phyloP scores from a whole-genome alignment of 1,140 invertebrate genomes.

The Dysdera silvatica region DNA sequence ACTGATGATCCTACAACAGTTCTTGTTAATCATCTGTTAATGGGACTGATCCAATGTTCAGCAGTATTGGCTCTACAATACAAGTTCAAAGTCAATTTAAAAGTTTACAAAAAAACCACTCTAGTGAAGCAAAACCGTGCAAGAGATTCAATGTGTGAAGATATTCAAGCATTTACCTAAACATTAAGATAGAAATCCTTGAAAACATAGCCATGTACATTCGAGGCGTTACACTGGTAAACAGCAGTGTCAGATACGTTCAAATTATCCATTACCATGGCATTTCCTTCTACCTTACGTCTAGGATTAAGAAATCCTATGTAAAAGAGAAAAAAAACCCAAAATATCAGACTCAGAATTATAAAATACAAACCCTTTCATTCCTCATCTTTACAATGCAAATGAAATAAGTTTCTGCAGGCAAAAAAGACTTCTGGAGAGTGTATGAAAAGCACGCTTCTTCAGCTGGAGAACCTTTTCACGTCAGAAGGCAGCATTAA shows the following conservation, averaged over 20 bases:
- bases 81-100: not conserved
- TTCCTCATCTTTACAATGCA: too few relatives aligned
- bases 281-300: constrained; percentile 52
- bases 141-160: not conserved
- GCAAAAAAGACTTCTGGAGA: too few relatives aligned
- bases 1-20: constrained; percentile 70
- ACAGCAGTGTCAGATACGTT: constrained; percentile 87
- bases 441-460: too few relatives aligned
- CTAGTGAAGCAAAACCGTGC: not conserved
- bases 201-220: constrained; percentile 92
- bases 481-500: too few relatives aligned
- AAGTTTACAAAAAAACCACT: not conserved
- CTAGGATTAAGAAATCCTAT: constrained; percentile 64
- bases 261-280: constrained; percentile 72
- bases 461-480: too few relatives aligned
- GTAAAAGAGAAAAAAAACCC: too few relatives aligned
- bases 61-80: not conserved
- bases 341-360: too few relatives aligned
- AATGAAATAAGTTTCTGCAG: too few relatives aligned
- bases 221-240: constrained; percentile 97
- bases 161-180: constrained; percentile 52
- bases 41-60: constrained; percentile 59
- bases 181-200: constrained; percentile 97
- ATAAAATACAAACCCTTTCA: too few relatives aligned
- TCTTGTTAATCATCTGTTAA: constrained; percentile 76